Evolutionary conservation across 1,140 invertebrate genomes (phyloP), one percentile per base, ranked within the genome.

Genomic region (Eulimnadia texana): DNA sequence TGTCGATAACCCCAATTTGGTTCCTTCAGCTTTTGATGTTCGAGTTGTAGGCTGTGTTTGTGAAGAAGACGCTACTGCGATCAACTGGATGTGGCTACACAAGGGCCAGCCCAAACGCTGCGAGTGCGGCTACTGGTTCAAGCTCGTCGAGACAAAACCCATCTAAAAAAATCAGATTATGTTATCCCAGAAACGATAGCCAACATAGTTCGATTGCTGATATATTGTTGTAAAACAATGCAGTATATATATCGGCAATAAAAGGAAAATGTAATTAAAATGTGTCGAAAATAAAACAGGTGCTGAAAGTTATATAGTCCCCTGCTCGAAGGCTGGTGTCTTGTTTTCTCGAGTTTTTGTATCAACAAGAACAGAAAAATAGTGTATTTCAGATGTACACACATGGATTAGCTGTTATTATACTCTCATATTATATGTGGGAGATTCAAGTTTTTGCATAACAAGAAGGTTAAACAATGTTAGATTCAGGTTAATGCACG

Each of bases 101-200:
- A 80, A 86, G 72, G 93, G 88, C 19, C 80, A 84, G 66, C 83
- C 90, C 42, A 88, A 88, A 68, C 84, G 95, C 64, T 98, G 95
- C 70, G 86, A 86, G 70, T 98, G 94, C 74, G 94, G 94, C 47
- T 81, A 94, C 72, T 99, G 92, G 92, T 98, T 93, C 78, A 92
- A 94, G 77, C 76, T 97, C 64, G 80, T 84, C 47, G 83, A 90
- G 64, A 71, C 70, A 20, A 70, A 75, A 59, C 74, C 74, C 50
- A 67, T 73, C 20, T 69, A 68, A 33, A 66, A 64, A 10, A 53
- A 25, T 6, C 23, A 42, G 33, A 42, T 42, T 9, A 6, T 9
- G 33, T 42, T 42, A 16, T 42, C 16, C 33, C 6, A 42, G 33
- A 42, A 42, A 16, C 33, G 33, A 42, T 42, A 42, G 33, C 33